Base-by-base conservation (phyloP, 2,113 vertebrate species). In the Strix uralensis region DNA sequence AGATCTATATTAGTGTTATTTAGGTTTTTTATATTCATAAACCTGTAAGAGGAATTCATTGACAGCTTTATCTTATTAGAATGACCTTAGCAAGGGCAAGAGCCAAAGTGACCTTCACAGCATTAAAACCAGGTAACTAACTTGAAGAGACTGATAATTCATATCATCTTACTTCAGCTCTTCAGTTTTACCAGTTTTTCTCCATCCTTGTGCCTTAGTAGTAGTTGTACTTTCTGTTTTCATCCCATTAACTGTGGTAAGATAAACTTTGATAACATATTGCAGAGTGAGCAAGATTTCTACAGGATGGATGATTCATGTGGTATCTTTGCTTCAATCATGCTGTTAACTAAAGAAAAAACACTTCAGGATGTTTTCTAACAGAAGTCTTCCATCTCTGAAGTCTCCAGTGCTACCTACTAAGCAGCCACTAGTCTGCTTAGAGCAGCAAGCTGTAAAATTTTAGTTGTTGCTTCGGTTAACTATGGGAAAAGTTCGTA, bases 31-130 rank as follows among this genome's bases (percentile, higher is more conserved):
- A 40, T 84, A 80, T 87, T 91, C 63, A 77, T 90, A 83, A 93
- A 59, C 44, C 47, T 72, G n/a, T 65, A 79, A 77, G 70, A 90
- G 22, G 55, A 81, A 73, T 69, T 90, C 1, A 58, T 58, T 91
- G 77, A 81, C 54, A 91, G 38, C 88, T 95, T 92, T 81, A 66
- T 67, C 65, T 74, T 96, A 61, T 6, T 51, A 47, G 63, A 90
- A 71, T 61, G 40, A 92, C 74, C 58, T 94, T 85, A 82, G 78
- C 70, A 95, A 94, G 61, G 73, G 59, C 61, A 95, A 95, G 44
- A 95, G 81, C 88, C 97, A 96, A 97, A 97, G 95, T 97, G 92
- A 91, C 94, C 95, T 97, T 97, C 83, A 80, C 54, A 87, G 62
- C 93, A 90, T 87, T 89, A 78, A 87, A 92, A 71, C 84, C 84